These are phyloP conservation scores for Bergia puertoricense DNA, from an alignment of 92 coral and sea anemone genomes.

Conservation along the genomic window DNA sequence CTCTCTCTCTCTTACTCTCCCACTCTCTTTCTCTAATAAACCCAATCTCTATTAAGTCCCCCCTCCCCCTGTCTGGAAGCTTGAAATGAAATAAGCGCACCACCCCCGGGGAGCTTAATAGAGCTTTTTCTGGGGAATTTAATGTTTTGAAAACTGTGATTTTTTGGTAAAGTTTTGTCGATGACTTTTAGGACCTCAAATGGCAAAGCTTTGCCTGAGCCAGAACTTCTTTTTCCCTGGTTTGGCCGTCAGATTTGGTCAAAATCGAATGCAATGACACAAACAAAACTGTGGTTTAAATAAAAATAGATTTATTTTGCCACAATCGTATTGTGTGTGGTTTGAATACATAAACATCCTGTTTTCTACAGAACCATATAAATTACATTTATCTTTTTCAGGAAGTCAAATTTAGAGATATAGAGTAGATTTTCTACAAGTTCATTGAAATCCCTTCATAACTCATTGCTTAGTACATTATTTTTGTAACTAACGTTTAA, in stretches of 20 bases:
- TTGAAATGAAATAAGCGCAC: no score
- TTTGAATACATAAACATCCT: neutral
- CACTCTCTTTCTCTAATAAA: no score
- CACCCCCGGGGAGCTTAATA: no score
- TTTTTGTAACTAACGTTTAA: neutral
- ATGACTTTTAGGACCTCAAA: no score
- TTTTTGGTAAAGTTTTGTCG: no score
- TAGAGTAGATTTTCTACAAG: neutral
- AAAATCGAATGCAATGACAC: neutral
- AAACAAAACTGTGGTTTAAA: neutral
- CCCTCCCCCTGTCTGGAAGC: no score
- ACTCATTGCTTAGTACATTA: neutral
- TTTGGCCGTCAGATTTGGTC: neutral
- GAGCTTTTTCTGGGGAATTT: no score
- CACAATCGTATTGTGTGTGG: neutral
- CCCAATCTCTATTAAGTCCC: no score
- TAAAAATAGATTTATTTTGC: neutral
- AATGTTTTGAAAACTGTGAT: no score
- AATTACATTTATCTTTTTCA: neutral
- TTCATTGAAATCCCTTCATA: neutral
- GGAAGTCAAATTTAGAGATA: neutral
- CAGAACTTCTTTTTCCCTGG: neutral
- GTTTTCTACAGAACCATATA: neutral
- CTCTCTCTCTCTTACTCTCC: no score
- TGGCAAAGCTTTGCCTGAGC: no score